Evolutionary conservation across 2,113 vertebrate genomes (phyloP), one percentile per base, ranked within the genome.

Genomic region (Zosterops japonicus): DNA sequence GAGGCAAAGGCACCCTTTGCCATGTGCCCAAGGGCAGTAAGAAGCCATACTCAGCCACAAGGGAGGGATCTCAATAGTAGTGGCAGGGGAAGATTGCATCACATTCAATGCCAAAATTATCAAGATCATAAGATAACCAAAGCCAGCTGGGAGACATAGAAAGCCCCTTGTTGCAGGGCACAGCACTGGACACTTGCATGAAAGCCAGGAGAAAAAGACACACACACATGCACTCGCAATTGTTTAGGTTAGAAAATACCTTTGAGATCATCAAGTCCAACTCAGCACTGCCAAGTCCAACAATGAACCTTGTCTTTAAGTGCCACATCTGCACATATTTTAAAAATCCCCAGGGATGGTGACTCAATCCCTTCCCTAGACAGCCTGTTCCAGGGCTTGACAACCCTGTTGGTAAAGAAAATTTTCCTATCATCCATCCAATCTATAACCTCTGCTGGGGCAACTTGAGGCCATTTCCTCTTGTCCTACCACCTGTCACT

Each of bases 181-280:
- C 2, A 0, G 41, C 6, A 33, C 65, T 19, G 12, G 41, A 41
- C 1, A 3, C 19, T 12, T 12, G 14, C 0, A 6, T 3, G 0
- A 2, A 50, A n/a, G 52, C 56, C 69, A 23, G 41, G 23, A 70
- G 35, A 0, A 5, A 74, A 13, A 20, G 8, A 68, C 20, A 21
- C 9, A 12, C 20, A 31, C 3, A 9, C 2, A 19, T 46, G 20
- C 28, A 21, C 28, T 36, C 28, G 41, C 8, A 42, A 69, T 42
- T 42, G 64, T 33, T 77, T 63, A 83, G 8, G 14, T 13, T 42
- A 50, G 35, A 77, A 77, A 90, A 83, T 8, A 63, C 35, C 29
- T 56, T 69, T 63, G 52, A 56, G 25, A 41, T 47, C n/a, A 68
- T 22, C 55, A 35, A 83, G 49, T 83, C 56, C 22, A 56, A 69